Conservation (phyloP, 2,113 vertebrate species). For the Brachirus orientalis region DNA sequence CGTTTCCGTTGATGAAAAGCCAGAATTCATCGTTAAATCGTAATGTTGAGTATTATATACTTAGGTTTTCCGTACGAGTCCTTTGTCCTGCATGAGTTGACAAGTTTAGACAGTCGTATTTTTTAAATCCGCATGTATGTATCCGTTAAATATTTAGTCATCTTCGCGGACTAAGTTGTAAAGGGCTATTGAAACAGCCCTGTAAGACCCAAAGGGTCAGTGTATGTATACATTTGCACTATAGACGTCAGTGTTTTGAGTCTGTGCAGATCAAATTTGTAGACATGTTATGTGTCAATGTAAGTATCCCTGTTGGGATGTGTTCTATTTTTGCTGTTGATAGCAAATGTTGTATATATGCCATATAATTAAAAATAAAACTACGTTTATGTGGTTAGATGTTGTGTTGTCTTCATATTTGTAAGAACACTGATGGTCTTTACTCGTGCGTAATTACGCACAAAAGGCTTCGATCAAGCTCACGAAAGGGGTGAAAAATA, state of each 20-base stretch:
- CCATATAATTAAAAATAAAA: constrained; percentile 66
- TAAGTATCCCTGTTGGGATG: constrained; percentile 74
- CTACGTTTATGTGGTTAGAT: constrained; percentile 58
- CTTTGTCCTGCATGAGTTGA: constrained; percentile 69
- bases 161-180: constrained; percentile 72
- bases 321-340: constrained; percentile 59
- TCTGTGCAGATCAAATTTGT: constrained; percentile 75
- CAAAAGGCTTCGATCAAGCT: neutral
- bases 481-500: no score
- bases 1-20: constrained; percentile 51
- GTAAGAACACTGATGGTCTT: neutral
- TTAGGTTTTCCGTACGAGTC: constrained; percentile 68
- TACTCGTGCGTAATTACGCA: constrained; percentile 1
- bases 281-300: constrained; percentile 71
- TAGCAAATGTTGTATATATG: constrained; percentile 66
- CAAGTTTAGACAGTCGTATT: constrained; percentile 76
- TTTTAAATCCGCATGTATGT: constrained; percentile 81
- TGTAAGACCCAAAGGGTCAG: constrained; percentile 84
- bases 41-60: constrained; percentile 79
- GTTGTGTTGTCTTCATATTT: constrained; percentile 6
- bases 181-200: constrained; percentile 80
- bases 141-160: constrained; percentile 78
- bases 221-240: constrained; percentile 77
- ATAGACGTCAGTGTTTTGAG: constrained; percentile 60
- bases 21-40: constrained; percentile 55